Conservation (phyloP, 92 coral and sea anemone genomes). For the Phymanthus crucifer region DNA sequence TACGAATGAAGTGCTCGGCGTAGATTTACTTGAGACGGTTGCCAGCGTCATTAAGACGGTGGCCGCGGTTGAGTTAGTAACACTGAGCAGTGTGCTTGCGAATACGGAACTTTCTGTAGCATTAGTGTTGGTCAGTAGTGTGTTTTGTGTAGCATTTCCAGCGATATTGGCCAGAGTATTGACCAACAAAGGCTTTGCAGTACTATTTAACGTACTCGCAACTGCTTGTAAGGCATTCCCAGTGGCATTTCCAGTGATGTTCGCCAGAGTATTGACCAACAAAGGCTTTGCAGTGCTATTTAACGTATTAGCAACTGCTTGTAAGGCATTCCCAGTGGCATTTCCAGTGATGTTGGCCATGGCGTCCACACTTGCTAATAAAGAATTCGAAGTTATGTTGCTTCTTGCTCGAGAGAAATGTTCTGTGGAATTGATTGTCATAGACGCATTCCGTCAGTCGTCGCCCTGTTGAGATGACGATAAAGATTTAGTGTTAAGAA, state of each 20-base stretch:
- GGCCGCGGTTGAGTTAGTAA: neutral
- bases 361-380: neutral
- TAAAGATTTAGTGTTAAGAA: neutral
- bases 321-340: neutral
- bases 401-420: neutral
- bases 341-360: neutral
- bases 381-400: neutral
- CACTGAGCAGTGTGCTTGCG: neutral
- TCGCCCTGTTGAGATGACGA: constrained; percentile 11
- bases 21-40: neutral
- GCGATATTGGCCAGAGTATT: neutral
- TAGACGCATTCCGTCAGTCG: neutral
- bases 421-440: neutral
- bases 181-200: neutral
- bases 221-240: neutral
- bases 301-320: neutral
- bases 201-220: neutral
- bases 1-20: neutral
- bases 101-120: neutral
- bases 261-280: neutral
- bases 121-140: neutral
- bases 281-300: neutral
- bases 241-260: neutral
- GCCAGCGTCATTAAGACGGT: neutral
- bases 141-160: neutral